Base-by-base conservation (phyloP, 2,888 invertebrate species). In the Machimus rusticus region DNA sequence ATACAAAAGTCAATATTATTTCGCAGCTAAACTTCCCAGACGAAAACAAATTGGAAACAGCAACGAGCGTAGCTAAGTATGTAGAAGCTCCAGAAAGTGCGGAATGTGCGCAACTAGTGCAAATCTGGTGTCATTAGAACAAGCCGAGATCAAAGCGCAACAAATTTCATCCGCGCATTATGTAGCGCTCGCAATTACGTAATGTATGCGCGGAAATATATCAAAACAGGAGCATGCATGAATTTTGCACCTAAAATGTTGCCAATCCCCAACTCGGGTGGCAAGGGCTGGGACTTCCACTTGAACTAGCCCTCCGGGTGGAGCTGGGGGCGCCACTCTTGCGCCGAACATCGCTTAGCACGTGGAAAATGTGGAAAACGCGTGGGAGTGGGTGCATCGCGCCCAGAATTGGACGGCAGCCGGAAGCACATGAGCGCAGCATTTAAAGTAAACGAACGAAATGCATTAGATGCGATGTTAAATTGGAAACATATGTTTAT, bases 281-380 rank as follows among this genome's bases (percentile, higher is more conserved):
- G 34, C 28, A 74, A 31, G 76, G 28, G 37, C 76, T 14, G 37
- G 34, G 37, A 6, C 3, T 37, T 76, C 43, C 43, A 37, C 19
- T 43, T 43, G 37, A 78, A 37, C 78, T 78, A 37, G 14, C 39
- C 43, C 39, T 23, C 23, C 14, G 8, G 23, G 66, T n/a, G 9
- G 55, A 5, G 55, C 19, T 28, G 66, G 66, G 9, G 28, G 28
- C 28, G 3, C 28, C 39, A 34, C 37, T 76, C 34, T 76, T 76
- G 14, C 23, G 14, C n/a, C 23, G 43, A 43, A 78, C 78, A 78
- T 78, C 78, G 37, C 19, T 78, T 39, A 78, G 23, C 78, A 78
- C 78, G 78, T 78, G 78, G 78, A 78, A 78, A 78, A 78, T 43
- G 46, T 78, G 78, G 78, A 46, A 78, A 46, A 78, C n/a, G 78